These are phyloP conservation scores for Platichthys flesus DNA, from an alignment of 2,113 vertebrate genomes.

Conservation along the genomic window DNA sequence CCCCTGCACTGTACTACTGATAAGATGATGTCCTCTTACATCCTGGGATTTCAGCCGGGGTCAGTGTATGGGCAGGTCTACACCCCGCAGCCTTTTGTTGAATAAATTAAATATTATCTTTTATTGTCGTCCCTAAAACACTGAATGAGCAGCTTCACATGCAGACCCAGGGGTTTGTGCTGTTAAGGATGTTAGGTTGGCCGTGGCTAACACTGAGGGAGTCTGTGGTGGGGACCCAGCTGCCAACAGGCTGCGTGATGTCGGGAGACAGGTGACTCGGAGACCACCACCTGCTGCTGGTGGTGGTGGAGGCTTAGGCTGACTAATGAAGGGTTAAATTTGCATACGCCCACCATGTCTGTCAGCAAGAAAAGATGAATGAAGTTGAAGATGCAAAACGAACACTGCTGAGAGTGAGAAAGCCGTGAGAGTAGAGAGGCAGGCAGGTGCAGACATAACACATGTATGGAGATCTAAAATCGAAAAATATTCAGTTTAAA, in stretches of 20 bases:
- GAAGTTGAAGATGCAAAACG: slow-evolving; percentile 24
- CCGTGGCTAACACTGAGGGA: not conserved
- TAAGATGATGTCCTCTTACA: slow-evolving; percentile 23
- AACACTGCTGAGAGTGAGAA: slow-evolving; percentile 15
- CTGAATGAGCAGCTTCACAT: slow-evolving; percentile 20
- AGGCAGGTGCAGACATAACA: not conserved
- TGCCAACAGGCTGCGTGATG: slow-evolving; percentile 3
- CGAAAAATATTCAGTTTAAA: too few species aligned
- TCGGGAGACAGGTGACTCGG: slow-evolving; percentile 27
- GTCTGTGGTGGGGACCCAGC: not conserved
- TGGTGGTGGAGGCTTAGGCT: slow-evolving; percentile 15
- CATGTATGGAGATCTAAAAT: too few species aligned
- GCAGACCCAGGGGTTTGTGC: not conserved
- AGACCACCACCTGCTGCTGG: not conserved
- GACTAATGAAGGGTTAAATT: slow-evolving; percentile 60
- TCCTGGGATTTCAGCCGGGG: slow-evolving; percentile 12
- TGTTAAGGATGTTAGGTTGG: not conserved
- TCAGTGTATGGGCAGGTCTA: slow-evolving; percentile 8
- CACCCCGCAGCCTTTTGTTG: slow-evolving; percentile 2
- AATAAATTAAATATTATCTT: slow-evolving; percentile 6
- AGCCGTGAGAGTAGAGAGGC: slow-evolving; percentile 3
- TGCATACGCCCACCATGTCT: slow-evolving; percentile 63
- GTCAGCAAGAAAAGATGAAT: slow-evolving; percentile 55
- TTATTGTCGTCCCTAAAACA: slow-evolving; percentile 15
- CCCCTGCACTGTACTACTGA: not conserved